A percentile compares a stretch with the other conserved stretches of the same genome.
Conservation (phyloP, 2,113 vertebrate genomes). For the Laterallus jamaicensis region DNA sequence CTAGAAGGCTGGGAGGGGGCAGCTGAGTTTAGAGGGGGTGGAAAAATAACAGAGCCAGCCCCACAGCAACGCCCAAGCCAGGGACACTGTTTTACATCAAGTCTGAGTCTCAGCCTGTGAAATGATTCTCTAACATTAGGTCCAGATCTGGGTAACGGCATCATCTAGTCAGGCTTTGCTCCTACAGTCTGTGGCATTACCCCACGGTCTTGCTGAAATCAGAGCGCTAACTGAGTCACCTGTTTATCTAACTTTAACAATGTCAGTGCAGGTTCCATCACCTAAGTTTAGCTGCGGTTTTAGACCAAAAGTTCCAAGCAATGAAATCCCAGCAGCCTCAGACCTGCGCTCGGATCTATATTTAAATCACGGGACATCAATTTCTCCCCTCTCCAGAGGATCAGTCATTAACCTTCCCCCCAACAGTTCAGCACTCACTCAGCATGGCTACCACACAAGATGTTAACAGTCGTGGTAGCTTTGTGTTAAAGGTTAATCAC, state of each 20-base stretch:
- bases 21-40: too few species aligned
- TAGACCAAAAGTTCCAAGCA: neutral
- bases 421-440: neutral
- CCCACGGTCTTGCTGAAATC: neutral
- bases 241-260: neutral
- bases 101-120: neutral
- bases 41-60: too few species aligned
- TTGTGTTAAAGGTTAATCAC: constrained; percentile 53
- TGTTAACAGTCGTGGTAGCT: neutral
- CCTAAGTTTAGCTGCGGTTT: neutral
- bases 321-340: neutral
- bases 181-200: neutral
- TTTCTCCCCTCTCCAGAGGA: neutral
- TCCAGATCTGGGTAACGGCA: neutral
- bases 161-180: neutral
- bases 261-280: neutral
- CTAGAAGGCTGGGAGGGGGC: too few species aligned
- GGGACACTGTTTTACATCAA: neutral
- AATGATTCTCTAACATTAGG: neutral
- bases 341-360: neutral
- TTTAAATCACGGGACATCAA: neutral
- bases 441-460: neutral
- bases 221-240: neutral
- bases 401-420: constrained; percentile 50
- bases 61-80: neutral